A percentile compares a stretch with the other conserved stretches of the same genome.
phyloP scores from a whole-genome alignment of 2,797 vertebrate genomes.

The Spinus olivaceus region DNA sequence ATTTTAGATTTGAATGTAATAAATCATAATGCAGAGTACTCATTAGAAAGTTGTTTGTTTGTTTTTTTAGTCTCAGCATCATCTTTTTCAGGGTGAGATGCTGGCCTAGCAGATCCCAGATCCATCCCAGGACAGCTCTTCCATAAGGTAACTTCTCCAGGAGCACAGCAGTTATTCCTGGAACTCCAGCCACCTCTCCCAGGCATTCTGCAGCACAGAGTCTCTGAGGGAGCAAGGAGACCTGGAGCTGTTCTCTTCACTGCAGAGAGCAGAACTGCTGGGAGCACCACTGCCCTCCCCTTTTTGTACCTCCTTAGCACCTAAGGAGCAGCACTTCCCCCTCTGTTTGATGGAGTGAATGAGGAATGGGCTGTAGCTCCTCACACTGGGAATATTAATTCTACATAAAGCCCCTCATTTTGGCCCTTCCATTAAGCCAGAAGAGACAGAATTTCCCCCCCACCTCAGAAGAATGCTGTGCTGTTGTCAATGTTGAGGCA shows the following conservation, averaged over 20 bases:
- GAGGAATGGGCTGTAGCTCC: not conserved
- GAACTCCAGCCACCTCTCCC: not conserved
- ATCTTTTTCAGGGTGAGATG: not conserved
- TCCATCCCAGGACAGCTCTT: not conserved
- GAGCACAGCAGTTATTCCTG: not conserved
- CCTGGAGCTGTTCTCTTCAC: not conserved
- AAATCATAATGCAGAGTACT: not conserved
- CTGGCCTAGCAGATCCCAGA: not conserved
- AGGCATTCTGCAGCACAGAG: not conserved
- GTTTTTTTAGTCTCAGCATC: not conserved
- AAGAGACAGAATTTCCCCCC: not conserved
- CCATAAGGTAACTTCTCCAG: not conserved
- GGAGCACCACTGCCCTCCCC: not conserved
- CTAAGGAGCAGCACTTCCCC: not conserved
- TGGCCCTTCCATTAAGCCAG: not conserved
- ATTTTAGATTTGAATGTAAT: not conserved
- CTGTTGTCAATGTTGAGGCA: conserved; percentile 39
- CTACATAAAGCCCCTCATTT: not conserved
- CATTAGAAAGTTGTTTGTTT: not conserved
- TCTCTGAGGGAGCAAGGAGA: not conserved
- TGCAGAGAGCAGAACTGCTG: not conserved
- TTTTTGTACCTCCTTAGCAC: not conserved
- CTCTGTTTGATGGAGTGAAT: not conserved
- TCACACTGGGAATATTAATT: not conserved
- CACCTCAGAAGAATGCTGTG: not conserved